Percentiles rank a stretch among this genome's conserved stretches.
Conservation (phyloP, 2,797 vertebrate genomes). For the Catostomus latipinnis region DNA sequence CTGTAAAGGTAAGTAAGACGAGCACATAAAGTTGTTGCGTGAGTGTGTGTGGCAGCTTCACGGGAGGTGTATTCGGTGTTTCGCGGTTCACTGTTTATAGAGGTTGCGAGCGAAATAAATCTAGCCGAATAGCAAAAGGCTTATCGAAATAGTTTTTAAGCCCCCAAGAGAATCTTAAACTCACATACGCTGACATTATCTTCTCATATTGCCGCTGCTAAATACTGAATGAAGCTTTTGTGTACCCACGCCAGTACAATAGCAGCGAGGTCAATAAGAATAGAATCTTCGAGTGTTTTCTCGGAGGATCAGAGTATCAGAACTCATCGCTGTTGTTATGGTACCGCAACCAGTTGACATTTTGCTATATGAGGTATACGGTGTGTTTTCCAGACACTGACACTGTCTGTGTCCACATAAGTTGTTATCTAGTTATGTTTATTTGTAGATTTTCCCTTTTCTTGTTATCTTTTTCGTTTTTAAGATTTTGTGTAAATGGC, state of each 20-base stretch:
- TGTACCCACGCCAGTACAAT: conserved; percentile 47
- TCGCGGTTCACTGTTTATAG: conserved; percentile 16
- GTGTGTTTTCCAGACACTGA: neutral
- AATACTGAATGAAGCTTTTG: conserved; percentile 41
- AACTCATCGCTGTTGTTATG: neutral
- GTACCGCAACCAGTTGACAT: neutral
- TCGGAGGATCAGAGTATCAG: neutral
- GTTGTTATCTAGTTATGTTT: too few relatives aligned
- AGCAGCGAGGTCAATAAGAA: conserved; percentile 17
- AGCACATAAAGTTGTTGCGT: conserved; percentile 52
- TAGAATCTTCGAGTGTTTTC: conserved; percentile 21
- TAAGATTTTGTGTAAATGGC: too few relatives aligned
- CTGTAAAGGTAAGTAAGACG: conserved; percentile 56
- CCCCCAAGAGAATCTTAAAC: neutral
- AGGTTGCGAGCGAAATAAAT: neutral
- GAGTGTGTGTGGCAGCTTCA: conserved; percentile 42
- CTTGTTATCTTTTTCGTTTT: too few relatives aligned
- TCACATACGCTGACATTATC: neutral
- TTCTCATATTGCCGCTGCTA: conserved; percentile 5
- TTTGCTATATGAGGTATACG: neutral
- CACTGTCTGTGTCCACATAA: neutral
- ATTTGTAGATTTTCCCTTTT: too few relatives aligned
- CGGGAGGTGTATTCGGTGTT: conserved; percentile 51
- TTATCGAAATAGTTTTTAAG: neutral
- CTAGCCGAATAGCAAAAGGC: neutral